phyloP scores from a whole-genome alignment of 2,888 invertebrate genomes.

The Drosophila sordidula region DNA sequence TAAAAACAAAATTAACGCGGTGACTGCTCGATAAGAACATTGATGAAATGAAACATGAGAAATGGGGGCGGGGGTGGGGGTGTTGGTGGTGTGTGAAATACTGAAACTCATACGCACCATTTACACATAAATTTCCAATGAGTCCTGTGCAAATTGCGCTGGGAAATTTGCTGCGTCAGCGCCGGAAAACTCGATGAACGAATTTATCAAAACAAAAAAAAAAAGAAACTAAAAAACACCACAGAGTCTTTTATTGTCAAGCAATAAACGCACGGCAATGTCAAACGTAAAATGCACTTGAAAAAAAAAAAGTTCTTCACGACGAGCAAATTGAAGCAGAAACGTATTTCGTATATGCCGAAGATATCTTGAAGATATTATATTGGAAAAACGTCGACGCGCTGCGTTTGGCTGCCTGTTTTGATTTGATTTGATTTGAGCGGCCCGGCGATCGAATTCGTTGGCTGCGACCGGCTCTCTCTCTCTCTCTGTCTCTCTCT shows the following conservation, averaged over 20 bases:
- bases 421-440: conserved; percentile 78
- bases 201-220: background rate
- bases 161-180: conserved; percentile 34
- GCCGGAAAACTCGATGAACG: conserved; percentile 5
- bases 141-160: conserved; percentile 42
- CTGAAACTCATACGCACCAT: conserved; percentile 60
- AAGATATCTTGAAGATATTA: conserved; percentile 23
- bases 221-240: background rate
- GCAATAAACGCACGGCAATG: conserved; percentile 1
- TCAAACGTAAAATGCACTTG: conserved; percentile 10
- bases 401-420: conserved; percentile 72
- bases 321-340: background rate
- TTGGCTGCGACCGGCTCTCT: conserved; percentile 28
- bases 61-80: too few relatives aligned
- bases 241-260: background rate
- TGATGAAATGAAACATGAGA: too few relatives aligned
- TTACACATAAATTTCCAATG: conserved; percentile 65
- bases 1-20: background rate
- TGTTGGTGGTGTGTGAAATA: too few relatives aligned
- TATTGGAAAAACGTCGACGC: conserved; percentile 62
- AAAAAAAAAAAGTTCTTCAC: background rate
- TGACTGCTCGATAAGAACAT: conserved; percentile 14
- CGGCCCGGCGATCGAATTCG: conserved; percentile 64
- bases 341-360: conserved; percentile 11
- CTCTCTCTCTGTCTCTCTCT: conserved; percentile 26